These are phyloP conservation scores for Sebastes goodei DNA, from an alignment of 2,797 vertebrate genomes.

Conservation along the genomic window DNA sequence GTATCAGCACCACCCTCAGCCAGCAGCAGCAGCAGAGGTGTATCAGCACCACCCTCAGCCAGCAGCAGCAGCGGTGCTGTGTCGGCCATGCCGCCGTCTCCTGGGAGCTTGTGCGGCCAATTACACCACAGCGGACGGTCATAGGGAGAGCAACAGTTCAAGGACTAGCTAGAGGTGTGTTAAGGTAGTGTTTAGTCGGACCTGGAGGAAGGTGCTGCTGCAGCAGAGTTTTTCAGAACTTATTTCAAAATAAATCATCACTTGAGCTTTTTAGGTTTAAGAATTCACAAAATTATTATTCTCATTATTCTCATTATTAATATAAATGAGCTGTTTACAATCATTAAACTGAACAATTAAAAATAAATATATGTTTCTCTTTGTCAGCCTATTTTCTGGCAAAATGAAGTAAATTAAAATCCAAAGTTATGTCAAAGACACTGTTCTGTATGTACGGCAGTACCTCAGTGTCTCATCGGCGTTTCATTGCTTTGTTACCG, in stretches of 20 bases:
- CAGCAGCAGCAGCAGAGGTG: slow-evolving; percentile 22
- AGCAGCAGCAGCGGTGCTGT: slow-evolving; percentile 25
- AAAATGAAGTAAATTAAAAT: background rate
- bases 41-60: background rate
- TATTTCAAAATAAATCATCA: background rate
- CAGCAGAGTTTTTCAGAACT: slow-evolving; percentile 5
- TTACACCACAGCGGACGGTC: slow-evolving; percentile 39
- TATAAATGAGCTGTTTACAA: background rate
- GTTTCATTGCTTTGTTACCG: slow-evolving; percentile 2
- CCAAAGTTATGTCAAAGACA: background rate
- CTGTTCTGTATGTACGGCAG: background rate
- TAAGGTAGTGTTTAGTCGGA: slow-evolving; percentile 33
- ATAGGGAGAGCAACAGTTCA: slow-evolving; percentile 45
- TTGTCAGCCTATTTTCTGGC: background rate
- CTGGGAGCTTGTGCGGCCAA: slow-evolving; percentile 40
- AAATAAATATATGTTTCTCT: background rate
- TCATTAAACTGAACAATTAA: background rate
- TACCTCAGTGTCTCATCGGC: background rate
- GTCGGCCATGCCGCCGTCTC: slow-evolving; percentile 11
- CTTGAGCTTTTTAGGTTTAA: background rate
- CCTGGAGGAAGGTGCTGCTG: background rate
- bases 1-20: slow-evolving; percentile 1
- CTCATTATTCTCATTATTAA: background rate
- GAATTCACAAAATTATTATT: background rate
- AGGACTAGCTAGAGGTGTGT: slow-evolving; percentile 36